These are phyloP conservation scores for Axinella damicornis DNA, from an alignment of 37 sponge, comb jelly and placozoan genomes.

Conservation along the genomic window DNA sequence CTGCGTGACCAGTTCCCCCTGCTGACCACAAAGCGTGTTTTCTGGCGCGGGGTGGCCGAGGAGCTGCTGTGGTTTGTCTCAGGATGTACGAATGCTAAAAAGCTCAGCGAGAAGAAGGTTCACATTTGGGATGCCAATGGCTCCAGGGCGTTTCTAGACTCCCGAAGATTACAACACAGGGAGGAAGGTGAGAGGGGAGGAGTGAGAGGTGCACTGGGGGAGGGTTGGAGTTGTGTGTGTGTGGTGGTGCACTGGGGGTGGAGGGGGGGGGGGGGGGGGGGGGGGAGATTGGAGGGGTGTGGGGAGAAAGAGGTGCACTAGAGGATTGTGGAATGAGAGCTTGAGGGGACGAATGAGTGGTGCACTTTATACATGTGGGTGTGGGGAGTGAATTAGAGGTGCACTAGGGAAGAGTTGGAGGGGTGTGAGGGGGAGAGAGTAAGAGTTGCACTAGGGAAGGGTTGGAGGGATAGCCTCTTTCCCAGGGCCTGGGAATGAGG, in stretches of 20 bases:
- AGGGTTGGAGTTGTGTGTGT: not conserved
- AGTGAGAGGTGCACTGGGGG: not conserved
- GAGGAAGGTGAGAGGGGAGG: conserved; percentile 79
- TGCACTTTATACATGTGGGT: no score
- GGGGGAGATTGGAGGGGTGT: not conserved
- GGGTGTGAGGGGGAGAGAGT: no score
- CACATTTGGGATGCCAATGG: conserved; percentile 99
- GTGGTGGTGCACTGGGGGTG: no score
- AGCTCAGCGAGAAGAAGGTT: conserved; percentile 82
- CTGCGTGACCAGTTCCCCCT: conserved; percentile 94
- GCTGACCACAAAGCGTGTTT: conserved; percentile 97
- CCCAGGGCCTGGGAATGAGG: no score
- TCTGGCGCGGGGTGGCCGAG: conserved; percentile 97
- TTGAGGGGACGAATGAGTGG: no score
- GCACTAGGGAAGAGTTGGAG: no score
- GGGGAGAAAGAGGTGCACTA: no score
- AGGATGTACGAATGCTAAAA: conserved; percentile 88
- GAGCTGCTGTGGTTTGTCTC: conserved; percentile 96
- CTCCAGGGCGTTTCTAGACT: conserved; percentile 86
- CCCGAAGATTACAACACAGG: conserved; percentile 75
- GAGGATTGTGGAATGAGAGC: no score
- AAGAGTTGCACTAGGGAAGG: no score
- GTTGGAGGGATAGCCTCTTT: no score
- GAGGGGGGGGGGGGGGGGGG: not conserved
- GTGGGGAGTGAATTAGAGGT: no score